phyloP scores from a whole-genome alignment of 2,888 invertebrate species.

The Mimas tiliae region DNA sequence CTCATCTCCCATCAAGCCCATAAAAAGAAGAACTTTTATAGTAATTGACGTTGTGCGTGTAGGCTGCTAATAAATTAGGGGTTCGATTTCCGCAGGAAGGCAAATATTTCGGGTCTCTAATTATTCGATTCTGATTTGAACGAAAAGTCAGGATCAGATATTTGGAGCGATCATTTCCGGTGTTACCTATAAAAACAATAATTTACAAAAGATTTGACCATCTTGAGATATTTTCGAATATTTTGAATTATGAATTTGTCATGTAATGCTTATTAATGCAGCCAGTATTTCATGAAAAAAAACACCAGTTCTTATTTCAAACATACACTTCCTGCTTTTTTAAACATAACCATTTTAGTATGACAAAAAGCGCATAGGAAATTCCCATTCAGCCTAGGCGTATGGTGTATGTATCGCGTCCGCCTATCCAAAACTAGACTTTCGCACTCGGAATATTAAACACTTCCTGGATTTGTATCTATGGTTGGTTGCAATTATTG shows the following conservation, averaged over 20 bases:
- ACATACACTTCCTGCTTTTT: slow-evolving; percentile 22
- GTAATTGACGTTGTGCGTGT: not conserved
- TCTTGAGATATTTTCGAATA: not conserved
- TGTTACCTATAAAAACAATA: not conserved
- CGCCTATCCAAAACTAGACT: slow-evolving; percentile 55
- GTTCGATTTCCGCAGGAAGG: not conserved
- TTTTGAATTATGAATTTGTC: not conserved
- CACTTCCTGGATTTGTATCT: slow-evolving; percentile 38
- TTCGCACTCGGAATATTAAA: slow-evolving; percentile 49
- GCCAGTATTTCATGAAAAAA: not conserved
- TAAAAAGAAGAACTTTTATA: too few relatives aligned
- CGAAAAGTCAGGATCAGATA: too few relatives aligned
- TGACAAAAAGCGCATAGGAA: slow-evolving; percentile 27
- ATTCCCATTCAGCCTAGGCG: slow-evolving; percentile 36
- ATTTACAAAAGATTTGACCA: too few relatives aligned
- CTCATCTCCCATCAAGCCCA: too few relatives aligned
- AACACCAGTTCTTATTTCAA: not conserved
- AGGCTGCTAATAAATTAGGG: too few relatives aligned
- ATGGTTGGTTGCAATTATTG: slow-evolving; percentile 14
- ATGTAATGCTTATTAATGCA: not conserved
- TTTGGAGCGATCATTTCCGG: too few relatives aligned
- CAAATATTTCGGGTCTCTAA: not conserved
- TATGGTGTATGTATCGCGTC: slow-evolving; percentile 46
- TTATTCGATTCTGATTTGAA: too few relatives aligned
- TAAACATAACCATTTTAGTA: slow-evolving; percentile 31